Percentiles rank a stretch among this genome's conserved stretches.
Evolutionary conservation across 2,888 invertebrate species (phyloP).

Genomic region (Unio pictorum): DNA sequence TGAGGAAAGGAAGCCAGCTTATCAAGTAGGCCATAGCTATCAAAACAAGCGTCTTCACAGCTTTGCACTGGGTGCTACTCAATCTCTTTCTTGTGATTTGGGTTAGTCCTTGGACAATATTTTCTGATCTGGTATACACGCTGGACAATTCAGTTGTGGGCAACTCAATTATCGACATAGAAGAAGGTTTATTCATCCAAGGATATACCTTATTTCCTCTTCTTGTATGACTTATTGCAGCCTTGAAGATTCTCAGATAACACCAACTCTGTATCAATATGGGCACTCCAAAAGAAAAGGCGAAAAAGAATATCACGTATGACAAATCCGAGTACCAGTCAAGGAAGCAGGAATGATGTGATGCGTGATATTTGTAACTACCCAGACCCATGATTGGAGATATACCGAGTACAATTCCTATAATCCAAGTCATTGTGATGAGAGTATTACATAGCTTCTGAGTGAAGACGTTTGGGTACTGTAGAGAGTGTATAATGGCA

Average conservation of each 20-base stretch:
- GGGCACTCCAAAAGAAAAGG: conserved; percentile 33
- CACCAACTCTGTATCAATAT: conserved; percentile 44
- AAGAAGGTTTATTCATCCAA: conserved; percentile 14
- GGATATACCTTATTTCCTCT: conserved; percentile 41
- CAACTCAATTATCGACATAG: conserved; percentile 11
- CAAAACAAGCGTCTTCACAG: conserved; percentile 51
- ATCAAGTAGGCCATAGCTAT: conserved; percentile 43
- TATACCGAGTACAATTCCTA: conserved; percentile 37
- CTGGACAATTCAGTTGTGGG: conserved; percentile 21
- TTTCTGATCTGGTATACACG: not conserved
- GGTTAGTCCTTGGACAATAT: not conserved
- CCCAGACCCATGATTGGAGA: conserved; percentile 43
- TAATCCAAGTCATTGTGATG: conserved; percentile 36
- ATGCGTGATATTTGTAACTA: conserved; percentile 27
- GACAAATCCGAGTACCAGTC: conserved; percentile 27
- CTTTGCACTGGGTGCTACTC: conserved; percentile 45
- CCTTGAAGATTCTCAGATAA: conserved; percentile 51
- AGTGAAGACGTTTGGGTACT: conserved; percentile 53
- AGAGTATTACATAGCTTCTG: conserved; percentile 37
- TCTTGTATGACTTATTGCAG: conserved; percentile 50
- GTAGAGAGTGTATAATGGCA: conserved; percentile 53
- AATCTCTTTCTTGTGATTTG: conserved; percentile 6
- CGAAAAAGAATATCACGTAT: conserved; percentile 27
- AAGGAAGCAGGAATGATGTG: conserved; percentile 42
- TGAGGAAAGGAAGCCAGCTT: conserved; percentile 52